Evolutionary conservation across 2,888 invertebrate genomes (phyloP), one percentile per base, ranked within the genome.

Genomic region (Ctenicera cuprea): DNA sequence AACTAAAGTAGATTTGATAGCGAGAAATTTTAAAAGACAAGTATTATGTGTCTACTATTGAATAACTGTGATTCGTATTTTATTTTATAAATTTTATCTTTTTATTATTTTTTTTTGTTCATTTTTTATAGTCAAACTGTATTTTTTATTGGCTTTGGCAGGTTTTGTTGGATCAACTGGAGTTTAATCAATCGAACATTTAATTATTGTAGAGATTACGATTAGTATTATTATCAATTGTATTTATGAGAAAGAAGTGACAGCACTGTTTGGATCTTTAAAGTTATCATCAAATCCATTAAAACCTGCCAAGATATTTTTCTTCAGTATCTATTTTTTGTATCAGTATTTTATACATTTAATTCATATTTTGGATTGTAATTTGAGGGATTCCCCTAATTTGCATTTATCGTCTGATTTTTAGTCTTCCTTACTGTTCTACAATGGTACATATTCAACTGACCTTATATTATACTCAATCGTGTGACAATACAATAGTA

Each of bases 401-500:
- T 14, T 57, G 59, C 37, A 38, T 59, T 20, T 20, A 18, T 20
- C 30, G 22, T 48, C 45, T 61, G 16, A 57, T 68, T 68, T 50
- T 61, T 41, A 41, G 68, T 68, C 68, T 69, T 69, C 69, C 62
- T 37, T 61, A 48, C 22, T 52, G 52, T 8, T 38, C 45, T 62
- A 69, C 7, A 9, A 33, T 69, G 52, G 30, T 61, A 61, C 45
- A 69, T 59, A 41, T 57, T 68, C 26, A 68, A 59, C 69, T 69
- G 38, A 69, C 62, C 69, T 69, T 69, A 67, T 30, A 67, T 79
- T 80, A 81, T 85, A 85, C 85, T 85, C 85, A 85, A 86, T 84
- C 85, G 84, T 83, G 84, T 84, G 86, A 86, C 86, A 86, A 86
- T 86, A 86, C 85, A 82, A 82, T 82, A 82, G 75, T 73, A 74